Base-by-base conservation (phyloP, 2,797 vertebrate genomes). In the Labeo calbasu region DNA sequence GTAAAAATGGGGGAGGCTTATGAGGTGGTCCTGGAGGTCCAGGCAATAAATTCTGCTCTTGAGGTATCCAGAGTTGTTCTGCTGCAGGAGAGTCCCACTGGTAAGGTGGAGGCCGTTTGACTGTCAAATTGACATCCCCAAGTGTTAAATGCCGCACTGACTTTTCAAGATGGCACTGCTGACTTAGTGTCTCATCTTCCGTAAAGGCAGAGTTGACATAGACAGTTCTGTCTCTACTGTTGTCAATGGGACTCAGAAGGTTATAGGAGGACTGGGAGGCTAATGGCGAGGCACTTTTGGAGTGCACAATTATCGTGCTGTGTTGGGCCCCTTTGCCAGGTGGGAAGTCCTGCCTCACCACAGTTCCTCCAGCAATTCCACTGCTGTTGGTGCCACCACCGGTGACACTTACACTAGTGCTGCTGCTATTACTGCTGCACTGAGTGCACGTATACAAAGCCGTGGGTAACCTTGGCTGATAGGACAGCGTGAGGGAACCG, bases 51-150 rank as follows among this genome's bases (percentile, higher is more conserved):
- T 96, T 96, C 91, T 97, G 95, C 93, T 99, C 98, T 92, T 99
- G 98, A 89, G 98, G 97, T 91, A 99, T 96, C 98, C 98, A 99
- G 84, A 99, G 95, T 87, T 99, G 98, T 91, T 99, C 98, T n/a
- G 94, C 96, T 87, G 97, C 92, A 88, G 96, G 86, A 15, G 98
- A 95, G 88, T 99, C 98, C 98, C 98, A 99, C 81, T 99, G 97
- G 91, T 99, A 99, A 0, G 98, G 98, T 0, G 98, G 98, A 2
- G 98, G 97, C 11, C 97, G 96, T 91, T 99, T 99, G 19, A 97
- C 88, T 51, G 94, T 78, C 28, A 96, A 91, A 9, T 95, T 92
- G 5, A 94, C 87, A 36, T 96, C 91, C 65, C 98, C 98, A 59
- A 98, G 92, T 0, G 95, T 89, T 81, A 97, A 84, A 15, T 98